These are phyloP conservation scores for Engystomops pustulosus DNA, from an alignment of 2,113 vertebrate genomes.

Conservation along the genomic window DNA sequence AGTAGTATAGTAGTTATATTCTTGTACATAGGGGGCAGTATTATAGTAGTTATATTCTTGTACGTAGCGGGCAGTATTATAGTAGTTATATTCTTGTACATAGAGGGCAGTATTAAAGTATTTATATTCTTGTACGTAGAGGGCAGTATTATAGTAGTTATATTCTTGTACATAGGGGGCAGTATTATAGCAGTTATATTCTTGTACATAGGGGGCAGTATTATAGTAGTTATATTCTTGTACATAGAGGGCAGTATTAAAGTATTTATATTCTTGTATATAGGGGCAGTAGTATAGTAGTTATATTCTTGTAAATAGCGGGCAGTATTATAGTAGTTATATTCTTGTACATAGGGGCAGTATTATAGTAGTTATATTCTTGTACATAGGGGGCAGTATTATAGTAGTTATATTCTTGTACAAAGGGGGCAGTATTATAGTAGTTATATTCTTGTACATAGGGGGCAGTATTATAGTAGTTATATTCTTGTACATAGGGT, in stretches of 20 bases:
- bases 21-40: not conserved
- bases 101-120: too few relatives aligned
- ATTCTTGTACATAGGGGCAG: not conserved
- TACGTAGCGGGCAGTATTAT: not conserved
- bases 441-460: slow-evolving; percentile 2
- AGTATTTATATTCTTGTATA: too few relatives aligned
- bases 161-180: slow-evolving; percentile 1
- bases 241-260: too few relatives aligned
- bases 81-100: too few relatives aligned
- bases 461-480: slow-evolving; percentile 10
- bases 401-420: slow-evolving; percentile 4
- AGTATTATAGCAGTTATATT: too few relatives aligned
- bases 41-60: slow-evolving; percentile 1
- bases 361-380: slow-evolving; percentile 7
- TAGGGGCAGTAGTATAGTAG: slow-evolving; percentile 1
- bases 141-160: slow-evolving; percentile 16
- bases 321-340: slow-evolving; percentile 10
- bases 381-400: not conserved
- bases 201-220: too few relatives aligned
- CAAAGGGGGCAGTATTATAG: slow-evolving; percentile 2
- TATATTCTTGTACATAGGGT: not conserved
- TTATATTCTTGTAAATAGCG: slow-evolving; percentile 3
- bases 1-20: slow-evolving; percentile 9
- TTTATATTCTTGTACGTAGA: too few relatives aligned
- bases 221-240: too few relatives aligned